phyloP scores from a whole-genome alignment of 2,113 vertebrate genomes.

The Holacanthus passer region DNA sequence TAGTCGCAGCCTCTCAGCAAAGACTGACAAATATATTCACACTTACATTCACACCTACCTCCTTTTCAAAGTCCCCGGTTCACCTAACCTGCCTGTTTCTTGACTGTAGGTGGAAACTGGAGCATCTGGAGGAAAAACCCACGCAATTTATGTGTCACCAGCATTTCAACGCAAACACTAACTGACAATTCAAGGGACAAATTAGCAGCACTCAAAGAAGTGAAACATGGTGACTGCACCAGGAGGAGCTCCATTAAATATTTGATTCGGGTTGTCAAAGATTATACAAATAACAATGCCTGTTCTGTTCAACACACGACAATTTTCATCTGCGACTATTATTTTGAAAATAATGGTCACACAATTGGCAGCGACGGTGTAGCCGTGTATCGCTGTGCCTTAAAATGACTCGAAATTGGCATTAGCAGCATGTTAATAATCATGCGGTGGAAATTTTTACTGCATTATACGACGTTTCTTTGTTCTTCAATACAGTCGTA shows the following conservation, averaged over 20 bases:
- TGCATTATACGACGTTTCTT: conserved; percentile 32
- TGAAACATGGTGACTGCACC: conserved; percentile 28
- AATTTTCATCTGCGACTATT: conserved; percentile 36
- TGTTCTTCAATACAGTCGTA: conserved; percentile 56
- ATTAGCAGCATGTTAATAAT: conserved; percentile 44
- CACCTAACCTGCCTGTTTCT: conserved; percentile 11
- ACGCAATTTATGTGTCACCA: conserved; percentile 31
- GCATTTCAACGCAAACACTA: conserved; percentile 33
- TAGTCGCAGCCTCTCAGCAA: not conserved
- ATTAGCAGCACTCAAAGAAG: conserved; percentile 41
- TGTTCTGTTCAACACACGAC: conserved; percentile 29
- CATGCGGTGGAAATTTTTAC: not conserved
- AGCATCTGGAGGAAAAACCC: conserved; percentile 27
- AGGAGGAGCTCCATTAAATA: conserved; percentile 46
- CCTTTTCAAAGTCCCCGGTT: not conserved
- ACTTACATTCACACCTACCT: conserved; percentile 7
- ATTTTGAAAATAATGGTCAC: conserved; percentile 32
- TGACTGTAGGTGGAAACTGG: conserved; percentile 33
- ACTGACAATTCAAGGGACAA: conserved; percentile 51
- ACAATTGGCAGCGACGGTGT: conserved; percentile 10
- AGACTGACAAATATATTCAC: conserved; percentile 12
- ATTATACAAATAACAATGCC: conserved; percentile 35
- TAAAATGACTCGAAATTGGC: conserved; percentile 39
- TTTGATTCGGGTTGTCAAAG: conserved; percentile 55
- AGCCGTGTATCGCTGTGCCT: not conserved